These are phyloP conservation scores for Acleris sparsana DNA, from an alignment of 2,888 invertebrate genomes.

Conservation along the genomic window DNA sequence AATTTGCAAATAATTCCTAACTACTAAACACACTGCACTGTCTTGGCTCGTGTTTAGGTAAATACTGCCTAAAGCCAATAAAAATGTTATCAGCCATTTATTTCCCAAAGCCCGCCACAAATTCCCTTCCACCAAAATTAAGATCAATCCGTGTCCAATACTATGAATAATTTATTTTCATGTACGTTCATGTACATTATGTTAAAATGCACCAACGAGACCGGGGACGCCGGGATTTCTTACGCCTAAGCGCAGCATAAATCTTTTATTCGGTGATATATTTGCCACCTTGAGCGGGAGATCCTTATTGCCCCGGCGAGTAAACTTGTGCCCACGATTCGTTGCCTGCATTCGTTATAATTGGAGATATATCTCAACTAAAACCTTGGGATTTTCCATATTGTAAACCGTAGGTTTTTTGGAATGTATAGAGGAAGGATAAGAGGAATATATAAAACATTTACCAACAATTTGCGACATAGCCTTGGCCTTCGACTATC, in stretches of 20 bases:
- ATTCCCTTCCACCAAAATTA: constrained; percentile 65
- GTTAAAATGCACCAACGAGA: constrained; percentile 47
- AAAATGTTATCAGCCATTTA: constrained; percentile 57
- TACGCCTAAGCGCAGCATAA: constrained; percentile 30
- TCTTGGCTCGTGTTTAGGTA: not conserved
- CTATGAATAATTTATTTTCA: constrained; percentile 63
- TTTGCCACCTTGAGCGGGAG: constrained; percentile 29
- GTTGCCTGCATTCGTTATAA: constrained; percentile 30
- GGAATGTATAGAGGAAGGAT: too few species aligned
- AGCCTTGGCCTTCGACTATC: too few species aligned
- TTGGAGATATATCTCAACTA: constrained; percentile 13
- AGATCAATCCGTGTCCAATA: constrained; percentile 63
- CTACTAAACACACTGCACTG: too few species aligned
- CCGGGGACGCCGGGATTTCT: constrained; percentile 19
- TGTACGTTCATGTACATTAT: constrained; percentile 48
- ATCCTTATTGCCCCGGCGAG: constrained; percentile 29
- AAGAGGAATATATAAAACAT: too few species aligned
- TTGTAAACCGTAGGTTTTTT: too few species aligned
- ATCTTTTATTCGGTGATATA: constrained; percentile 36
- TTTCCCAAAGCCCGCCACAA: constrained; percentile 64
- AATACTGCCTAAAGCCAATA: constrained; percentile 23
- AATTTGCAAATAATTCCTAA: too few species aligned
- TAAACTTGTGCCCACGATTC: constrained; percentile 25
- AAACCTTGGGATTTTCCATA: not conserved
- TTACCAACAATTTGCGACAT: too few species aligned